Base-by-base conservation (phyloP, 2,888 invertebrate genomes). In the Tridacna gigas region DNA sequence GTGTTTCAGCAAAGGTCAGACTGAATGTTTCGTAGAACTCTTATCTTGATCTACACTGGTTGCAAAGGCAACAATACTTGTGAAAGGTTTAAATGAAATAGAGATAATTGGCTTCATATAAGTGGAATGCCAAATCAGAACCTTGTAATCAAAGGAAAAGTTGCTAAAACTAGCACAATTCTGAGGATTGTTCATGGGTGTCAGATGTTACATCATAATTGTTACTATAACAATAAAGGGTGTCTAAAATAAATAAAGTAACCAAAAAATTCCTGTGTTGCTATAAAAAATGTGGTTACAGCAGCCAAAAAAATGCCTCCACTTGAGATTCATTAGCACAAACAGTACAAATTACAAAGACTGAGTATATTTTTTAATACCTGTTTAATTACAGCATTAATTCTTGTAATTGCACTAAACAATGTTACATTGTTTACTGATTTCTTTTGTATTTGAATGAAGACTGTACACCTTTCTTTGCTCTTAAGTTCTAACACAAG, bases 391-490 rank as follows among this genome's bases (percentile, higher is more conserved):
- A 26, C 25, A 20, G 51, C 71, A 51, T 71, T 37, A 71, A 47
- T 67, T 71, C 48, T 71, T 71, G 48, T 71, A 71, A 71, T 71
- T 71, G 51, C 71, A 51, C 25, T n/a, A 71, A 71, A 71, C 71
- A 71, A 51, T 71, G 71, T 47, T 71, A 22, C 51, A 71, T 71
- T 71, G 71, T 71, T 71, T 22, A 51, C 45, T 47, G 51, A 71
- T 4, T 22, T 48, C 69, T 45, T 69, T 69, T 69, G 69, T 56
- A 20, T 56, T 63, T 63, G n/a, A 22, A 63, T 63, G 63, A n/a
- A n/a, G 22, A 63, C 26, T 22, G 22, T 63, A 25, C 63, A 63
- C 63, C 26, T 63, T 25, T 63, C 22, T 56, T 20, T 56, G 56
- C 56, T 56, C 56, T 56, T 20, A 56, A 56, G 56, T 20, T 20